phyloP scores from a whole-genome alignment of 2,797 vertebrate species.

The Phoxinus dragarum region DNA sequence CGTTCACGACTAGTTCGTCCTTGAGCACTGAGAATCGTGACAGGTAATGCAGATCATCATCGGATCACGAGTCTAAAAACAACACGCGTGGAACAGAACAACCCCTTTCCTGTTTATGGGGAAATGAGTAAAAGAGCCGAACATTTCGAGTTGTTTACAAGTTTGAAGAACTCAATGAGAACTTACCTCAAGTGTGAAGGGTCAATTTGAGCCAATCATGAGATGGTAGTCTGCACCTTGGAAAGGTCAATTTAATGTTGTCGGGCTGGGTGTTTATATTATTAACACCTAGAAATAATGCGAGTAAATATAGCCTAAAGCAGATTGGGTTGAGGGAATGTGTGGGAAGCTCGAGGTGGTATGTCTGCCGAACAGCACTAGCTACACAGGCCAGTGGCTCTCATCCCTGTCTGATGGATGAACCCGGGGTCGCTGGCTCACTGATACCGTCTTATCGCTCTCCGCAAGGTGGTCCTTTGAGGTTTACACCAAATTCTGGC shows the following conservation, averaged over 20 bases:
- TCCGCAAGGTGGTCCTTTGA: slow-evolving; percentile 64
- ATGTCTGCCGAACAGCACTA: slow-evolving; percentile 35
- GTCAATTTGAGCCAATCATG: not conserved
- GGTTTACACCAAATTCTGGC: slow-evolving; percentile 64
- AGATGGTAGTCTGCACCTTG: not conserved
- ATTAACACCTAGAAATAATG: slow-evolving; percentile 13
- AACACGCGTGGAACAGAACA: not conserved
- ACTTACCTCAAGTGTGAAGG: not conserved
- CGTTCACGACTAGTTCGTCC: not conserved
- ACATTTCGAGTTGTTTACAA: not conserved
- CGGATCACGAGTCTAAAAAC: not conserved
- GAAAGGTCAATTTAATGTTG: not conserved
- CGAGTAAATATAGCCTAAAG: slow-evolving; percentile 18
- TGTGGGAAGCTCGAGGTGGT: slow-evolving; percentile 3
- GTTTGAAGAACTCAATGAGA: not conserved
- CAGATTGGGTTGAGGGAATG: not conserved
- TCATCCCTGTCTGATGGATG: slow-evolving; percentile 60
- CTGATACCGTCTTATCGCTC: slow-evolving; percentile 68
- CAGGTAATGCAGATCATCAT: not conserved
- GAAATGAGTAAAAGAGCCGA: not conserved
- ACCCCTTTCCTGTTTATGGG: slow-evolving; percentile 31
- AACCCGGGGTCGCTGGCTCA: slow-evolving; percentile 61
- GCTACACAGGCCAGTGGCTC: slow-evolving; percentile 43
- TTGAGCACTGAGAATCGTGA: slow-evolving; percentile 21
- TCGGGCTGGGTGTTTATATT: slow-evolving; percentile 2